Percentiles rank a stretch among this genome's conserved stretches.
phyloP scores from a whole-genome alignment of 2,888 invertebrate species.

The Cotesia congregata region DNA sequence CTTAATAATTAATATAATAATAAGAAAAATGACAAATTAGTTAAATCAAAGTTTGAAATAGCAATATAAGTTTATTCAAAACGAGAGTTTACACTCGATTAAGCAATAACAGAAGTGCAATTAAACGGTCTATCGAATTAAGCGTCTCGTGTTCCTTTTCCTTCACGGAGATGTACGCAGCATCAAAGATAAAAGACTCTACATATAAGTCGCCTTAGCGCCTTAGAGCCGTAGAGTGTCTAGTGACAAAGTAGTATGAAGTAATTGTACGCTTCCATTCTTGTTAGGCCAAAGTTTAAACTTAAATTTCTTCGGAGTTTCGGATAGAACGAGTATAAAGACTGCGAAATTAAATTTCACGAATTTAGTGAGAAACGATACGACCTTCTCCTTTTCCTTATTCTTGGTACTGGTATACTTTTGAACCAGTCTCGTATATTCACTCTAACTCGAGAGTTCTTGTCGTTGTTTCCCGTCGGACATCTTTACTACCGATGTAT shows the following conservation, averaged over 20 bases:
- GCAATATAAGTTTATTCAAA: background rate
- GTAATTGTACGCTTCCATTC: background rate
- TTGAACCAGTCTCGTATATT: background rate
- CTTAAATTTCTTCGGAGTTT: background rate
- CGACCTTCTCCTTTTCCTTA: background rate
- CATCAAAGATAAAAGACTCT: background rate
- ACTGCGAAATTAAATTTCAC: background rate
- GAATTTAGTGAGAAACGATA: constrained; percentile 1
- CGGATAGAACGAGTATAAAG: background rate
- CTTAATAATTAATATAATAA: too few species aligned
- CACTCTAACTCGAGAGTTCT: background rate
- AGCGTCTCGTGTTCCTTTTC: background rate
- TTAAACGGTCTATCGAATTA: background rate
- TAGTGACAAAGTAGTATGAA: background rate
- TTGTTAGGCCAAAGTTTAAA: background rate
- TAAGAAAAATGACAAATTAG: too few species aligned
- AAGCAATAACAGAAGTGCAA: background rate
- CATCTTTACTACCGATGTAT: background rate
- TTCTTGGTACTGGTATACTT: background rate
- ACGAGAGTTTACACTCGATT: background rate
- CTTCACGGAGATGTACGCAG: background rate
- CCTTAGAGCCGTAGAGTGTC: background rate
- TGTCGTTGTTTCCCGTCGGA: background rate
- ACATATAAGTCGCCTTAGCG: background rate
- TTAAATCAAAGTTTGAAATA: too few species aligned